Base-by-base conservation (phyloP, 1,140 invertebrate genomes). In the Venturia canescens region DNA sequence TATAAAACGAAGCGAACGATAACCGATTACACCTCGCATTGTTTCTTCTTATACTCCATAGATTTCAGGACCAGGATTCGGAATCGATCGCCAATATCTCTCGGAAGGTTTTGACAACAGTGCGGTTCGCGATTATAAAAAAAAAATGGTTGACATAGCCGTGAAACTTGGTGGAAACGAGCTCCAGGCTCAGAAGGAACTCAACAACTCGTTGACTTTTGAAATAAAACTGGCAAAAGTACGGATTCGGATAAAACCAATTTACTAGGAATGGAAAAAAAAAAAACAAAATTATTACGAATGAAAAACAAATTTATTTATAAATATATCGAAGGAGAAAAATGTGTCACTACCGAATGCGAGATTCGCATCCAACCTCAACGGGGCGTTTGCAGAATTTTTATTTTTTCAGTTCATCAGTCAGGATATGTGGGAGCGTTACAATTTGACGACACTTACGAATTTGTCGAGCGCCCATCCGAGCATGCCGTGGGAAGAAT, bases 181-280 rank as follows among this genome's bases (percentile, higher is more conserved):
- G 80, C 87, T 91, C 0, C 88, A 88, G 18, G 98, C 97, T 0
- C 89, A 93, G 78, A 89, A 92, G 9, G 97, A 99, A 86, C 93
- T 99, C 60, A 93, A 93, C 21, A 95, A 97, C 71, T 97, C 98
- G 0, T 92, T 99, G 1, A 92, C 96, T n/a, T 99, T 99, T 86
- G 98, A 99, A 93, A 97, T 97, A 18, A 93, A 95, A 82, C 92
- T 99, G 53, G 98, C 98, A n/a, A 98, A 98, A 88, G 97, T 98
- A 93, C 95, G 94, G 93, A 80, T 11, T 29, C 21, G n/a, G 6
- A 2, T 57, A 1, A 44, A 13, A 44, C 11, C 34, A 34, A 34
- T 44, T n/a, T n/a, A 9, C 7, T 9, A 9, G 6, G 6, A 9
- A 9, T n/a, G n/a, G n/a, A n/a, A n/a, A n/a, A n/a, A n/a, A n/a